These are phyloP conservation scores for Tretioscincus oriximinensis DNA, from an alignment of 2,113 vertebrate species.

Conservation along the genomic window DNA sequence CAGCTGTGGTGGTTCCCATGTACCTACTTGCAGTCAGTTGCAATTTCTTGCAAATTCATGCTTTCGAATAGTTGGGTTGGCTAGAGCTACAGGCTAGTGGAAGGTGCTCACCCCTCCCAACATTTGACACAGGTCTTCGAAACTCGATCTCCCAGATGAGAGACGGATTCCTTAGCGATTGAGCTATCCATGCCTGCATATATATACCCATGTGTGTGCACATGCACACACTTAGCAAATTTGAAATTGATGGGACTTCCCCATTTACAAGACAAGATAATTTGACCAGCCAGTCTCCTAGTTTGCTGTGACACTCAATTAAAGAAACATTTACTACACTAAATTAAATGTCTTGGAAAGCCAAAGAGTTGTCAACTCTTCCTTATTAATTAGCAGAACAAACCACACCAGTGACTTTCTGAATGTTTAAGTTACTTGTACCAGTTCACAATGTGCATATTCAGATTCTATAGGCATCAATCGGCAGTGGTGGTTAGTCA, in stretches of 20 bases:
- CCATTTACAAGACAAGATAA: not conserved
- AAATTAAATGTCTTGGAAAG: not conserved
- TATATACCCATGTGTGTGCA: not conserved
- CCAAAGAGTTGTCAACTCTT: not conserved
- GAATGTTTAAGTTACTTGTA: not conserved
- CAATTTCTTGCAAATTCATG: no score
- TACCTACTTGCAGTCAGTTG: no score
- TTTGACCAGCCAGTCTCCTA: not conserved
- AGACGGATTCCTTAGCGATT: no score
- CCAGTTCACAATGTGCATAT: not conserved
- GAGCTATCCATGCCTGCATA: no score
- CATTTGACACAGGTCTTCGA: no score
- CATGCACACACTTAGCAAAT: not conserved
- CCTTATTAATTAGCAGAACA: not conserved
- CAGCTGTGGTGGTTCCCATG: no score
- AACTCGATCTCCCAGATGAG: no score
- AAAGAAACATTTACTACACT: not conserved
- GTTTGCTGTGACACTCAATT: not conserved
- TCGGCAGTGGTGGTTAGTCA: not conserved
- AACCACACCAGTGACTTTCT: not conserved
- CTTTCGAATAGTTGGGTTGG: no score
- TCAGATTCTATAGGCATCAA: not conserved
- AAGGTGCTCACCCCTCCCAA: no score
- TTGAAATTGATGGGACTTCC: not conserved
- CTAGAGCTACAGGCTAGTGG: no score